Evolutionary conservation across 2,113 vertebrate species (phyloP).

Genomic region (Mola mola): DNA sequence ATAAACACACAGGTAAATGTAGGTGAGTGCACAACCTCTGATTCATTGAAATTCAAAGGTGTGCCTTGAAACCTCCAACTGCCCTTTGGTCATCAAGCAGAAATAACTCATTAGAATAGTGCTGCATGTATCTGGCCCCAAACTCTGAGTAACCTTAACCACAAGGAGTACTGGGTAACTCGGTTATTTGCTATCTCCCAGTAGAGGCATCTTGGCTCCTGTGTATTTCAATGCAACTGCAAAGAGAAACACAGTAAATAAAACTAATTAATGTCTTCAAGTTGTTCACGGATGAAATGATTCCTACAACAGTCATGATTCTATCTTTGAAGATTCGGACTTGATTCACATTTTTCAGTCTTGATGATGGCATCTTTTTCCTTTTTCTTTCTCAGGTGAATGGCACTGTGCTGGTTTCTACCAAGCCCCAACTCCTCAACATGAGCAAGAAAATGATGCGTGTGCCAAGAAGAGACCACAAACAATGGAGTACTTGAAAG

Average conservation of each 20-base stretch:
- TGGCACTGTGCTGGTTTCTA: too few relatives aligned
- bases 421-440: too few relatives aligned
- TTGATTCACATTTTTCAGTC: too few relatives aligned
- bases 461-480: too few relatives aligned
- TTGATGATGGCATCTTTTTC: too few relatives aligned
- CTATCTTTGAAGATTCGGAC: too few relatives aligned
- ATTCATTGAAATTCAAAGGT: constrained; percentile 76
- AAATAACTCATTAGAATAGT: constrained; percentile 72
- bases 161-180: constrained; percentile 1
- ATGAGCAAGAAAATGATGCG: too few relatives aligned
- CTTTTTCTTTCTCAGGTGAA: too few relatives aligned
- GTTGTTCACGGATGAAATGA: too few relatives aligned
- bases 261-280: background rate
- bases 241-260: too few relatives aligned
- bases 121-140: constrained; percentile 36
- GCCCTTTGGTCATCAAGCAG: constrained; percentile 53
- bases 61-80: constrained; percentile 42
- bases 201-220: constrained; percentile 43
- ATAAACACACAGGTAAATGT: constrained; percentile 3
- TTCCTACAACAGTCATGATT: too few relatives aligned
- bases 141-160: constrained; percentile 63
- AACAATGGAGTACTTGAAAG: too few relatives aligned
- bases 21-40: constrained; percentile 30
- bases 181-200: constrained; percentile 1
- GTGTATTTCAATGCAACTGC: background rate